Evolutionary conservation across 2,888 invertebrate species (phyloP), one percentile per base, ranked within the genome.

Genomic region (Leptarthrus brevirostris): DNA sequence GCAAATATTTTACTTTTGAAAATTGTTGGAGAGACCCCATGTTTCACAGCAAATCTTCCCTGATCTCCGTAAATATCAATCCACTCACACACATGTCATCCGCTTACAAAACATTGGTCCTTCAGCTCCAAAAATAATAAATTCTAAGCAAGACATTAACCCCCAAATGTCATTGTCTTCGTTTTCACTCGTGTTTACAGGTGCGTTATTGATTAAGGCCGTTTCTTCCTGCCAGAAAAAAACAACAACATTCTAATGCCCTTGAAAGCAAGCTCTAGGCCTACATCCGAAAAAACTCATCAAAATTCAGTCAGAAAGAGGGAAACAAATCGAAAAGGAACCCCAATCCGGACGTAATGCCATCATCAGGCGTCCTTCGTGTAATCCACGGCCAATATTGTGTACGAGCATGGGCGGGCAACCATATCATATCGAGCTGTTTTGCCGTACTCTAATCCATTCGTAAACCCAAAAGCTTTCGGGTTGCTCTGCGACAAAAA

Each of bases 131-230:
- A 3, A 3, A 30, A 30, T 30, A 30, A 8, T 8, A 8, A 30
- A 30, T 5, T 30, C 30, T 24, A 1, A 26, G 12, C n/a, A 36
- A 64, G 64, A 22, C 64, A 36, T 64, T 64, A 44, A 64, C 64
- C 64, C 22, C 24, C n/a, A 64, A 24, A 64, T 44, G 64, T 44
- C 61, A 61, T 64, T 64, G 64, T 44, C 47, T 44, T 44, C 24
- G 8, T 64, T 5, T n/a, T 44, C 22, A 16, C 26, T n/a, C 14
- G 24, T 64, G 44, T 47, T 47, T 64, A 24, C 64, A 64, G 47
- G 44, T 64, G 44, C 20, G 16, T n/a, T 44, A 64, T 64, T 64
- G 64, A 47, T 64, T 14, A 24, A 36, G 20, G 24, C 56, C 30
- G 8, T 30, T 4, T 12, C 40, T 40, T 6, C 8, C 40, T 58